Evolutionary conservation across 2,888 invertebrate species (phyloP), one percentile per base, ranked within the genome.

Genomic region (Gastracanthus pulcherrimus): DNA sequence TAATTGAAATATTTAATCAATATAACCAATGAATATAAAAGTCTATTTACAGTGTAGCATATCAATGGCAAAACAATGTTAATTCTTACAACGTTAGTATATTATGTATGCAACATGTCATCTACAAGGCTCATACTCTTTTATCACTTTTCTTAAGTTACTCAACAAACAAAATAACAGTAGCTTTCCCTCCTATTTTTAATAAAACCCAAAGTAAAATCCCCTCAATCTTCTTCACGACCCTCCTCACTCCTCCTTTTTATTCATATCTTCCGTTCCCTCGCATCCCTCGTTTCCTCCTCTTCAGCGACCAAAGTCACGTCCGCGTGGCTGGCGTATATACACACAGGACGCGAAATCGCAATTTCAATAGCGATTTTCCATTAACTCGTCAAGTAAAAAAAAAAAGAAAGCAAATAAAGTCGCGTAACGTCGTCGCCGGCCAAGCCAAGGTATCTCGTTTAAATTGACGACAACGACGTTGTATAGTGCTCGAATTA

Each of bases 391-490:
- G 19, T 3, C 19, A 7, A 51, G 7, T 7, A 23, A 51, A 23
- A 51, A 19, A 51, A 51, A 23, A 23, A 6, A 9, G 23, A 51
- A 23, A 51, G 9, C 19, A 9, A 16, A 23, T 5, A 48, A 51
- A 19, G 55, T 11, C 55, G n/a, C 55, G 66, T 80, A 23, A 67
- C 72, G 66, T 81, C 86, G 87, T 78, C 85, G 82, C 81, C 62
- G 81, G 84, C 85, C 88, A 88, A 87, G 75, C 88, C 87, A 87
- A n/a, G 81, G 82, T 77, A 79, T 84, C 84, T 84, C 69, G 82
- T 87, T 62, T 69, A 79, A 87, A 87, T 88, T 88, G 87, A 86
- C 86, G 72, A 76, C 82, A 82, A 83, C 83, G 71, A 34, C 26
- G 23, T 16, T 19, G 16, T 55, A 3, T 36, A 19, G 9, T 26